Evolutionary conservation across 92 coral and sea anemone species (phyloP).

Genomic region (Meandrina meandrites): DNA sequence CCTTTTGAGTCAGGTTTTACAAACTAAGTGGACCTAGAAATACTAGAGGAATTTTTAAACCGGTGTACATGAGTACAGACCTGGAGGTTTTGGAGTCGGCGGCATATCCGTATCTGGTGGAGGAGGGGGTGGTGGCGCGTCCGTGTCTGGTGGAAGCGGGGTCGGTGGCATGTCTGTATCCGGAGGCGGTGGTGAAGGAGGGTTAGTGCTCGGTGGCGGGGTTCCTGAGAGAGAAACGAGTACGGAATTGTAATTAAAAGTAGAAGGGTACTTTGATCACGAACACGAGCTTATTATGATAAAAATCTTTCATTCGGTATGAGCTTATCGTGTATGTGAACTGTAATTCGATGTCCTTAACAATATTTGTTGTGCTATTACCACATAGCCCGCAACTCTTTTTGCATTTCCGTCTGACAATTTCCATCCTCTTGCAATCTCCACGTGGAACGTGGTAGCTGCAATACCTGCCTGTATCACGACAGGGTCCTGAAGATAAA

Average conservation of each 20-base stretch:
- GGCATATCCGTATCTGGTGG: background rate
- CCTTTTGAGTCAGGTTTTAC: no score
- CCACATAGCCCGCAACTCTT: conserved; percentile 68
- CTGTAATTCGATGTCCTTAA: no score
- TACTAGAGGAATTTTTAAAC: no score
- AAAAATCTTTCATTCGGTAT: no score
- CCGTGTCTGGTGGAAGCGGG: conserved; percentile 7
- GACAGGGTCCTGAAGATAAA: conserved; percentile 35
- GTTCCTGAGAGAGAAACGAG: background rate
- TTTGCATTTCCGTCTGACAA: conserved; percentile 55
- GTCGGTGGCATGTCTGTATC: background rate
- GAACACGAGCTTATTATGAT: no score
- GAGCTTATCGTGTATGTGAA: no score
- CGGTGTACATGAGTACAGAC: background rate
- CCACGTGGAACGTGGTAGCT: conserved; percentile 70
- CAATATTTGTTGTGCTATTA: background rate
- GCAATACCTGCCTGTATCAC: conserved; percentile 66
- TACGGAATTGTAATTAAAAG: background rate
- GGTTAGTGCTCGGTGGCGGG: conserved; percentile 13
- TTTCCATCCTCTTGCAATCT: conserved; percentile 54
- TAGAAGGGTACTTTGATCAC: no score
- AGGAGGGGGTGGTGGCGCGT: background rate
- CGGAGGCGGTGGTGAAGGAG: conserved; percentile 1
- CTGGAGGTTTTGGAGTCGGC: background rate
- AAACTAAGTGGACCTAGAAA: no score